Evolutionary conservation across 2,113 vertebrate genomes (phyloP).

Genomic region (Boulengeromyrus knoepffleri): DNA sequence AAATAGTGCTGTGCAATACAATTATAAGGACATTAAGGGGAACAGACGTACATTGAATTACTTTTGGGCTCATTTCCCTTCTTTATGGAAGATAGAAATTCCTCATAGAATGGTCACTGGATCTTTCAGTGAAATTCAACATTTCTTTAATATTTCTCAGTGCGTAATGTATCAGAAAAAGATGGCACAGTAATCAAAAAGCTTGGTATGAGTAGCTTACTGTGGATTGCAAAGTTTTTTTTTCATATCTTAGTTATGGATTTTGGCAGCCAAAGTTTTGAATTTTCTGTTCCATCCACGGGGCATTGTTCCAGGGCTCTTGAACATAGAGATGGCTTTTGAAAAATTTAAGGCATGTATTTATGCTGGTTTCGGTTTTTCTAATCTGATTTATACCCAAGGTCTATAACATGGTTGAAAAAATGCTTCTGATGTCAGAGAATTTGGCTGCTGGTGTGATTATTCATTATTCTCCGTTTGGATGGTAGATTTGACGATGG

Average conservation of each 20-base stretch:
- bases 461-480: not conserved
- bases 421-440: not conserved
- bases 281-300: not conserved
- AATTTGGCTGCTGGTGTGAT: not conserved
- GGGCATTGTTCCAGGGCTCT: not conserved
- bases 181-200: not conserved
- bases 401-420: not conserved
- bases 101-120: not conserved
- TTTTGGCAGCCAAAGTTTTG: not conserved
- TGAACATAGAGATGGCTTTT: not conserved
- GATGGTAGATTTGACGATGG: not conserved
- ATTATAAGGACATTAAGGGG: too few relatives aligned
- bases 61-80: not conserved
- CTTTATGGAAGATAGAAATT: not conserved
- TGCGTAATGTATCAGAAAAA: not conserved
- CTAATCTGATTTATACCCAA: not conserved
- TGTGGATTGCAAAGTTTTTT: not conserved
- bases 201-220: not conserved
- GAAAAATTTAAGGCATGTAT: not conserved
- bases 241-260: not conserved
- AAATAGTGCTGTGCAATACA: too few relatives aligned
- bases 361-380: not conserved
- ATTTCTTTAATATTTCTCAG: not conserved
- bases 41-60: too few relatives aligned
- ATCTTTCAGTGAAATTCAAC: not conserved